These are phyloP conservation scores for Rhinolophus sinicus DNA, from an alignment of 2,113 vertebrate species.

Conservation along the genomic window DNA sequence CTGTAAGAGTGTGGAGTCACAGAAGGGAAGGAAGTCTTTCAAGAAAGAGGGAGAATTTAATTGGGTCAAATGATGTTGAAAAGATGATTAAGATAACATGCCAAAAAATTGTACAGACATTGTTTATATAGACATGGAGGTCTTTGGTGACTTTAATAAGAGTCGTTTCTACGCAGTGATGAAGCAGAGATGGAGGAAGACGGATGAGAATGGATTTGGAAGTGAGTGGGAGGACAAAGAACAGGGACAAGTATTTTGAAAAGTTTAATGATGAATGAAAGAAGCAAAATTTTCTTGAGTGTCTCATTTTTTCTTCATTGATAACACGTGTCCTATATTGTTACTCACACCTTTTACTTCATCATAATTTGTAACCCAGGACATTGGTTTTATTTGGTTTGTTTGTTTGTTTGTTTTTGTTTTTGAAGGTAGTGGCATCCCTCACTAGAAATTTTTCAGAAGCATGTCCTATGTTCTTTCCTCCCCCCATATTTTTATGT, in stretches of 20 bases:
- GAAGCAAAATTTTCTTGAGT: not conserved
- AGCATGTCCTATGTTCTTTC: not conserved
- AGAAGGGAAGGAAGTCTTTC: not conserved
- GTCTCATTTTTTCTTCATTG: not conserved
- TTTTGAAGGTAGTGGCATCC: not conserved
- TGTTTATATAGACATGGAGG: not conserved
- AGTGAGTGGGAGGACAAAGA: not conserved
- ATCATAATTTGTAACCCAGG: not conserved
- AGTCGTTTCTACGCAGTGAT: not conserved
- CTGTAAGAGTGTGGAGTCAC: not conserved
- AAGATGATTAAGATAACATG: not conserved
- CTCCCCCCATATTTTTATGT: not conserved
- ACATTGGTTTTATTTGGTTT: no score
- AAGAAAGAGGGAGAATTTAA: not conserved
- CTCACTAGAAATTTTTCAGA: not conserved
- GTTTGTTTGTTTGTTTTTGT: not conserved
- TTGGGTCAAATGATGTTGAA: not conserved
- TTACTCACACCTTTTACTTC: not conserved
- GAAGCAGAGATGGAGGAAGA: not conserved
- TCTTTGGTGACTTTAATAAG: not conserved
- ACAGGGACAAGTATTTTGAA: not conserved
- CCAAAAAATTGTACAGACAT: not conserved
- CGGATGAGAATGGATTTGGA: not conserved
- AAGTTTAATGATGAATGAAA: not conserved
- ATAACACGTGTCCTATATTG: not conserved